Base-by-base conservation (phyloP, 30 jellyfish, hydroid and myxozoan species). In the Pelagia noctiluca region DNA sequence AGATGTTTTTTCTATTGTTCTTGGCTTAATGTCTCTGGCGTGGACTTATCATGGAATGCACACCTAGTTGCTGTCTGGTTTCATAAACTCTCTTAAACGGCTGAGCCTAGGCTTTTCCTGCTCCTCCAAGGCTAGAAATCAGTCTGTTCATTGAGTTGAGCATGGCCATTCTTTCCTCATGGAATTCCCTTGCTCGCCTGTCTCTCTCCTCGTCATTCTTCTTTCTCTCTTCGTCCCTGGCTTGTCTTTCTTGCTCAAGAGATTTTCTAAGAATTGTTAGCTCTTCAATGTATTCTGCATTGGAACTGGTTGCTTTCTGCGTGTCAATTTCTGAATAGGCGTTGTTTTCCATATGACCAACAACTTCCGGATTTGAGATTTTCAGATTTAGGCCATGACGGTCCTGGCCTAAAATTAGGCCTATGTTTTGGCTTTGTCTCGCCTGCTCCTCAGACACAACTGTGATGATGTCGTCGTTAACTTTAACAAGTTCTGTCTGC, bases 91-190 rank as follows among this genome's bases (percentile, higher is more conserved):
- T n/a, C n/a, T n/a, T n/a, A n/a, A n/a, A n/a, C n/a, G n/a, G n/a
- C n/a, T n/a, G 16, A 5, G 8, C 57, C 57, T 16, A 16, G 57
- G 57, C 16, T 57, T 57, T 64, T 61, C 53, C 50, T 38, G 52
- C 70, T 42, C 76, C 12, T 12, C 92, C 92, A 47, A 82, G 77
- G 49, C 46, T 82, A 46, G 79, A 30, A 28, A 82, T 82, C 61
- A 82, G 63, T 42, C 70, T 82, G 75, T 82, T 82, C 92, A 82
- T 82, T 19, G 92, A 82, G 63, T 70, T 82, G 24, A 82, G 63
- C 92, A 82, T 82, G 18, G 92, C 92, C 92, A 82, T 82, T 52
- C 92, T 52, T 65, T 82, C 92, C 61, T 82, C 92, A 62, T 82
- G 92, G 48, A 82, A 82, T 60, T 82, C 92, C 70, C 63, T 68